These are phyloP conservation scores for Carettochelys insculpta DNA, from an alignment of 2,113 vertebrate species.

Conservation along the genomic window DNA sequence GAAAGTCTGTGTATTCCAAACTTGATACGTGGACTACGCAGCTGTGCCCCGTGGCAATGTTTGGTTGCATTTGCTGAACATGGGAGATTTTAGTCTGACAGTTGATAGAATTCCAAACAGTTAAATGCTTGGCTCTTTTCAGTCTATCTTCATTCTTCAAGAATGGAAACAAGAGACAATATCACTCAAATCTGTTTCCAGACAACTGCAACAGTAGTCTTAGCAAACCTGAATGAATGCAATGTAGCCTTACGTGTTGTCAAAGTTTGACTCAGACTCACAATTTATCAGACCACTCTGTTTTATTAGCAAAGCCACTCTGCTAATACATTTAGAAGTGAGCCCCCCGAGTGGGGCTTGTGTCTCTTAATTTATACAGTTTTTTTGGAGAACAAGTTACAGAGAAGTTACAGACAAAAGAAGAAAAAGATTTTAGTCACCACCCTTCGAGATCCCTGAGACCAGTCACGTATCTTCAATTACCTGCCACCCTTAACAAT, in stretches of 20 bases:
- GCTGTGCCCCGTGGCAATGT: accelerated
- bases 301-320: too few relatives aligned
- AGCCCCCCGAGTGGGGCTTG: too few relatives aligned
- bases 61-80: not conserved
- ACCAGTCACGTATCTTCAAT: too few relatives aligned
- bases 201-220: not conserved
- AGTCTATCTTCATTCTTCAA: not conserved
- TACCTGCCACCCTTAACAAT: too few relatives aligned
- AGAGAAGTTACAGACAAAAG: too few relatives aligned
- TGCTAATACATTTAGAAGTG: too few relatives aligned
- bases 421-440: too few relatives aligned
- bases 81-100: not conserved
- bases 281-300: too few relatives aligned
- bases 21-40: accelerated
- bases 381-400: too few relatives aligned
- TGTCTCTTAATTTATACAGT: too few relatives aligned
- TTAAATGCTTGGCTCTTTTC: not conserved
- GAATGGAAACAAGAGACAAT: not conserved
- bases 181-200: not conserved
- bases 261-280: too few relatives aligned
- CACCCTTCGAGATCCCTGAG: too few relatives aligned
- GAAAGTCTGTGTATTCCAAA: not conserved
- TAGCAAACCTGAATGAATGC: not conserved
- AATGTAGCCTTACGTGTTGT: not conserved
- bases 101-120: not conserved